Conservation (phyloP, 2,888 invertebrate species). For the Villa cingulata region DNA sequence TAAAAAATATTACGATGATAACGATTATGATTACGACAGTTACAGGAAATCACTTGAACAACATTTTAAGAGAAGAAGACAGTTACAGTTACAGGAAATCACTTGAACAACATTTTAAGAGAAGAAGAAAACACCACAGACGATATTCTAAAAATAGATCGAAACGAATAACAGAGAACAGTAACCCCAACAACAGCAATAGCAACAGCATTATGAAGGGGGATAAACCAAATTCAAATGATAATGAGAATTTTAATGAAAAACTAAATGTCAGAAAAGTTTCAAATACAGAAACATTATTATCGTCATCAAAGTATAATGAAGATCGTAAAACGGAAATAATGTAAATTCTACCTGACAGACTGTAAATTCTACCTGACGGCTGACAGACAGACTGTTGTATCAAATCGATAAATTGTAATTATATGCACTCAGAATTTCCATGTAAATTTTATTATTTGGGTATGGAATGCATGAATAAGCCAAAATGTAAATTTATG, state of each 20-base stretch:
- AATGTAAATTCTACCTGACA: constrained; percentile 11
- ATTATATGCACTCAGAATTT: constrained; percentile 10
- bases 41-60: too few species aligned
- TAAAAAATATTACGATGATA: neutral
- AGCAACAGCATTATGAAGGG: too few species aligned
- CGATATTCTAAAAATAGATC: too few species aligned
- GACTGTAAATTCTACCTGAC: constrained; percentile 11
- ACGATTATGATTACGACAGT: too few species aligned
- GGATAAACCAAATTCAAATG: too few species aligned
- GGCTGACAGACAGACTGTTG: constrained; percentile 9
- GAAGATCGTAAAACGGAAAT: constrained; percentile 8
- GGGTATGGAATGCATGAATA: constrained; percentile 6
- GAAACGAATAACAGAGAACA: too few species aligned
- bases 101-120: too few species aligned
- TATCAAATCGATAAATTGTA: constrained; percentile 3
- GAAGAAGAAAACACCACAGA: too few species aligned
- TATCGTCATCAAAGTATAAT: neutral
- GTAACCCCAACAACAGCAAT: neutral
- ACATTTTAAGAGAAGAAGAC: too few species aligned
- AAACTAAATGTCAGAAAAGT: too few species aligned
- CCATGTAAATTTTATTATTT: constrained; percentile 10
- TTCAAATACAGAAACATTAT: neutral
- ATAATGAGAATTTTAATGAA: too few species aligned
- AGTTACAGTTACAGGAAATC: too few species aligned
- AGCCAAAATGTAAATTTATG: constrained; percentile 7